Base-by-base conservation (phyloP, 2,113 vertebrate species). In the Odontesthes bonariensis region DNA sequence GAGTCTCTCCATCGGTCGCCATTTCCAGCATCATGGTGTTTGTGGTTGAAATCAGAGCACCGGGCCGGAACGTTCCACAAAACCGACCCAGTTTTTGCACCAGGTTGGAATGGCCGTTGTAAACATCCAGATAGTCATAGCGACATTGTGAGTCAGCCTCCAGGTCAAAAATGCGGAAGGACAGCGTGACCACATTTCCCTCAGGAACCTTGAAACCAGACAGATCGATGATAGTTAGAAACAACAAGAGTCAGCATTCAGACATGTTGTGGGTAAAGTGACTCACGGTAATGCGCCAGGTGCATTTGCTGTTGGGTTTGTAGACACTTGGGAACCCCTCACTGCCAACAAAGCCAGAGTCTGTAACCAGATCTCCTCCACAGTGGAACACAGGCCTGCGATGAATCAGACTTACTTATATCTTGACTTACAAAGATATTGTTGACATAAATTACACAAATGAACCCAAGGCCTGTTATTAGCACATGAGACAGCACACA, bases 31-130 rank as follows among this genome's bases (percentile, higher is more conserved):
- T 94, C 94, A 97, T 95, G 35, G 91, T 94, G 88, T 95, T 94
- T 78, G 95, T 90, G 7, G 96, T 95, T 19, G 96, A 95, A 54
- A 97, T 95, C 1, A 97, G 73, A 10, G 93, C 65, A 0, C 96
- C 96, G 0, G 97, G 97, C 2, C 97, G 91, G 89, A 97, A 97
- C 0, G 97, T 97, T 63, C 97, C 97, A 10, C 97, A 98, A 80
- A 97, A 96, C 0, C 95, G 95, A 1, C 96, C 96, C 13, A 97
- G 93, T 57, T 95, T 93, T 86, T 96, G 95, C 32, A 92, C 91
- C 1, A 90, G 85, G 60, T 92, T 89, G 35, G 94, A 88, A 58
- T 93, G 86, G 10, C 96, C 96, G 0, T 95, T 96, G 85, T 95
- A 96, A n/a, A 97, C 88, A 19, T 96, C 96, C 78, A 97, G 88